These are phyloP conservation scores for Zaprionus ghesquierei DNA, from an alignment of 1,140 invertebrate species.

Conservation along the genomic window DNA sequence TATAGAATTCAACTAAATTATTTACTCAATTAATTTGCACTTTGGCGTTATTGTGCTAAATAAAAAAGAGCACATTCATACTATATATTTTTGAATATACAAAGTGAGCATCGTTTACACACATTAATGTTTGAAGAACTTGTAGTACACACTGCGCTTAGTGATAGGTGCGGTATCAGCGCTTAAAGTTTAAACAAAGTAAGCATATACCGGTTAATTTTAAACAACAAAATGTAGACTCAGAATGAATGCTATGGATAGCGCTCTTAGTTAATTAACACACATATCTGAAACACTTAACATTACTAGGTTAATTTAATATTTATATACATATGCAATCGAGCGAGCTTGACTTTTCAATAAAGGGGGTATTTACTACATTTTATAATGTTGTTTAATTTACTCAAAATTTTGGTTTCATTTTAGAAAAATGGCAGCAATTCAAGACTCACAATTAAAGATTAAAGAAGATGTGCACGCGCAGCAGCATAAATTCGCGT, in stretches of 20 bases:
- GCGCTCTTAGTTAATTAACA: slow-evolving; percentile 18
- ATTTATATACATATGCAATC: neutral
- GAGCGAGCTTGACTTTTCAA: neutral
- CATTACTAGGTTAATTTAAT: neutral
- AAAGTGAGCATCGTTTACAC: neutral
- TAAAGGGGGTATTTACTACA: neutral
- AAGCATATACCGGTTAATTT: slow-evolving; percentile 9
- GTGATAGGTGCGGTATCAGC: neutral
- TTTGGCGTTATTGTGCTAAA: neutral
- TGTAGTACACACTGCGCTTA: neutral
- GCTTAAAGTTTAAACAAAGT: neutral
- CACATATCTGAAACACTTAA: slow-evolving; percentile 3
- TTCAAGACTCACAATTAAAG: neutral
- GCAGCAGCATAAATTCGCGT: neutral
- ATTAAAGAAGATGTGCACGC: neutral
- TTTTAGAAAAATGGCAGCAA: slow-evolving; percentile 1
- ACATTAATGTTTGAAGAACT: neutral
- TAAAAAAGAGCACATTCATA: slow-evolving; percentile 1
- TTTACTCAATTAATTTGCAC: slow-evolving; percentile 24
- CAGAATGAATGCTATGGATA: neutral
- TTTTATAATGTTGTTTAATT: neutral
- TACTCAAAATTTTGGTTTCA: neutral
- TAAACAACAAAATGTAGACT: neutral
- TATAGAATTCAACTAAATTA: neutral
- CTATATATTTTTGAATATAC: neutral